Evolutionary conservation across 2,113 vertebrate species (phyloP), one percentile per base, ranked within the genome.

Genomic region (Corydoras maculifer): DNA sequence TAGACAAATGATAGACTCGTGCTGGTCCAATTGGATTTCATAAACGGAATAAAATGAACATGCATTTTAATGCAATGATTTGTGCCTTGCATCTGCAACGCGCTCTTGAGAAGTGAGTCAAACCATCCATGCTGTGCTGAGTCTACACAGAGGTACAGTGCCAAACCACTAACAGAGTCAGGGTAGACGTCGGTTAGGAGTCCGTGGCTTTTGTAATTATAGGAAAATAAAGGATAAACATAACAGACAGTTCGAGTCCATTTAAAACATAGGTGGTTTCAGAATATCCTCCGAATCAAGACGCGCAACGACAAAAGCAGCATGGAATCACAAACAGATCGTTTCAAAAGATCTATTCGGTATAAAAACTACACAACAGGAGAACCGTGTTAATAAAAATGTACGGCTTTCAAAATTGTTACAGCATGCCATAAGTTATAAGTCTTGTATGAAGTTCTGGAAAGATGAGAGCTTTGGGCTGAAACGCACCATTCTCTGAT

Each of bases 81-180:
- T 60, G 11, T 48, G 68, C 72, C 53, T 74, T 59, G 77, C 30
- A 77, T 65, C 58, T 51, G 51, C 68, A 30, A 50, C 67, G 79
- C 72, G 73, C 65, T 70, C 51, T 54, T 75, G 4, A 53, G 77
- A 43, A 6, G 50, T 63, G 75, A 69, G 80, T 72, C 74, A 70
- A 74, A 69, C 70, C 53, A 71, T 74, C 64, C 68, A 73, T 67
- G 73, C 75, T 60, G 25, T 64, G 49, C 54, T 63, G 76, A 77
- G 79, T 73, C 71, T 32, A 9, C n/a, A 29, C 58, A 70, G 43
- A 31, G 61, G 18, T 77, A 73, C 77, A 72, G 77, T 25, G 76
- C 74, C 76, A 81, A 83, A 82, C 82, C 84, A 83, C 84, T 83
- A 84, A 87, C 80, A 61, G 62, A 55, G 31, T 43, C 30, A 30